Evolutionary conservation across 2,797 vertebrate species (phyloP).

Genomic region (Halcyon leucocephala): DNA sequence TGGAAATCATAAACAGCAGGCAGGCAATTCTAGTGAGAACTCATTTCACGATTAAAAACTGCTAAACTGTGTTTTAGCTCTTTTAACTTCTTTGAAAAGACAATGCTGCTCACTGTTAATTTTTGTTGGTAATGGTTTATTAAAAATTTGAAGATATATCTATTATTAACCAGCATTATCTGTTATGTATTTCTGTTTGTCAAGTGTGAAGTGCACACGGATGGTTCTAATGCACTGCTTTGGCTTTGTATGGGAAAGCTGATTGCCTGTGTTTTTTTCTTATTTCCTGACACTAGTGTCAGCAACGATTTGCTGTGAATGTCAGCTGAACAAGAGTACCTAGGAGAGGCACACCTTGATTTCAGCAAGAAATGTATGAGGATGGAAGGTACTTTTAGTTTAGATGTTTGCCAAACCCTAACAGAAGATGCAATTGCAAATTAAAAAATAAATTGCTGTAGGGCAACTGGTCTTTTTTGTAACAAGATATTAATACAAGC

Average conservation of each 20-base stretch:
- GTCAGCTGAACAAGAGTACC: background rate
- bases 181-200: constrained; percentile 22
- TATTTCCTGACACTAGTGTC: background rate
- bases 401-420: background rate
- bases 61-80: constrained; percentile 1
- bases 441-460: background rate
- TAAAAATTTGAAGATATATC: constrained; percentile 36
- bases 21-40: background rate
- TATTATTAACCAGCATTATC: constrained; percentile 36
- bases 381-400: background rate
- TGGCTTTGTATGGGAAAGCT: background rate
- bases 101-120: background rate
- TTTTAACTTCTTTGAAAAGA: constrained; percentile 47
- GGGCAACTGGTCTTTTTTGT: background rate
- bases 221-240: background rate
- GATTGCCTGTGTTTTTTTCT: background rate
- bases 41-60: background rate
- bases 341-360: background rate
- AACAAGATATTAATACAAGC: background rate
- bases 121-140: constrained; percentile 54
- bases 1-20: constrained; percentile 39
- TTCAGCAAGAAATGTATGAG: background rate
- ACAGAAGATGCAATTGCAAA: background rate
- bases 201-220: background rate
- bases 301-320: background rate